These are phyloP conservation scores for Zosterops hypoxanthus DNA, from an alignment of 2,113 vertebrate species.

Conservation along the genomic window DNA sequence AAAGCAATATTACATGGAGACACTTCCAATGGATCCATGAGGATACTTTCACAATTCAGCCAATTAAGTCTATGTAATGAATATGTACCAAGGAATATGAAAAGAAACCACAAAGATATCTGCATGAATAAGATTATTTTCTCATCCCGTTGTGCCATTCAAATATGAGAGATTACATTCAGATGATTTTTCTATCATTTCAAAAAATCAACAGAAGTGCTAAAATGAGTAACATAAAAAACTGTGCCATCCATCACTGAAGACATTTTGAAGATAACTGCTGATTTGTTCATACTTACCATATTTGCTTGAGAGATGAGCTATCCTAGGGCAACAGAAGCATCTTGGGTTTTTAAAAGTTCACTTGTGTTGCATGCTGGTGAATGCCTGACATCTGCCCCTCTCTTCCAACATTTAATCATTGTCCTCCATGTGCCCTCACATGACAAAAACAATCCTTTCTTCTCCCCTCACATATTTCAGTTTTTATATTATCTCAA, in stretches of 20 bases:
- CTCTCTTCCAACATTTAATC: constrained; percentile 44
- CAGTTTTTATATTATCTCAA: neutral
- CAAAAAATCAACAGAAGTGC: neutral
- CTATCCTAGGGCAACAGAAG: constrained; percentile 4
- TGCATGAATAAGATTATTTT: neutral
- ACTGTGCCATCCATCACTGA: neutral
- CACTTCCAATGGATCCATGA: neutral
- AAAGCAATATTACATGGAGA: neutral
- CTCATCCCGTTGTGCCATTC: neutral
- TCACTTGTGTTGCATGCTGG: neutral
- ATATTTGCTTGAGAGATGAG: neutral
- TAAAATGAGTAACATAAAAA: neutral
- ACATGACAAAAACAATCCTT: neutral
- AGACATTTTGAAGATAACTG: neutral
- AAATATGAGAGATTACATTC: neutral
- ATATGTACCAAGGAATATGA: neutral
- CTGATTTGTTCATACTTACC: neutral
- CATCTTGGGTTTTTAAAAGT: constrained; percentile 46
- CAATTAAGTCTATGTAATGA: neutral
- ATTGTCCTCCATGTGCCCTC: neutral
- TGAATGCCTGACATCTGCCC: constrained; percentile 39
- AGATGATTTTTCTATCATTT: neutral
- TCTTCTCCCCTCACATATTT: neutral
- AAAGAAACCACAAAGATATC: neutral
- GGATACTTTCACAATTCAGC: neutral